phyloP scores from a whole-genome alignment of 92 coral and sea anemone species.

The Montipora capitata region DNA sequence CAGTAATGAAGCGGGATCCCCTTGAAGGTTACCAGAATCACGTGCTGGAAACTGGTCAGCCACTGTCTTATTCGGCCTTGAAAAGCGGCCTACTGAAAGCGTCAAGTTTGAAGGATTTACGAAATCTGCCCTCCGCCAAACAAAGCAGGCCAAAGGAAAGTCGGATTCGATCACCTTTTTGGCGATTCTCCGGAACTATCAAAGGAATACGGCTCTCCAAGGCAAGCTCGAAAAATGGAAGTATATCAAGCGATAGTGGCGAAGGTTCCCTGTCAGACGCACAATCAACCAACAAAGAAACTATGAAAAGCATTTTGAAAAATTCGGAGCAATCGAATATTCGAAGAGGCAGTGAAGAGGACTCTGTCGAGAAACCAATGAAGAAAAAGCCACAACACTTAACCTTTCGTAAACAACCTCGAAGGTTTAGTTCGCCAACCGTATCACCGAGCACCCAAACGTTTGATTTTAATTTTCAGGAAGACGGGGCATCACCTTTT shows the following conservation, averaged over 20 bases:
- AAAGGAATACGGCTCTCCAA: conserved; percentile 28
- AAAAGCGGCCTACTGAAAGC: conserved; percentile 35
- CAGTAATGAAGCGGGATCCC: conserved; percentile 40
- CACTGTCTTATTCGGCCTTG: conserved; percentile 38
- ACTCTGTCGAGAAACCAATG: background rate
- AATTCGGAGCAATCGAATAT: background rate
- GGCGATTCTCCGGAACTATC: conserved; percentile 32
- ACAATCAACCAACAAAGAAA: conserved; percentile 22
- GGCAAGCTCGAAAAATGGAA: conserved; percentile 19
- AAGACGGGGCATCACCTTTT: background rate
- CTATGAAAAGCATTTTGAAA: conserved; percentile 8
- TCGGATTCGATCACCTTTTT: conserved; percentile 38
- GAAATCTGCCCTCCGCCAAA: conserved; percentile 7
- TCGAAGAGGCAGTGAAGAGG: background rate
- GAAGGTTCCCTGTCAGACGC: conserved; percentile 50
- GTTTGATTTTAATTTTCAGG: background rate
- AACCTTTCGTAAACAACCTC: conserved; percentile 48
- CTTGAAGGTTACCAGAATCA: conserved; percentile 1
- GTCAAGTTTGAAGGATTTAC: conserved; percentile 40
- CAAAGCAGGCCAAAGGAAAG: conserved; percentile 18
- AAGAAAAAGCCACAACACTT: conserved; percentile 31
- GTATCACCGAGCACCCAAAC: conserved; percentile 36
- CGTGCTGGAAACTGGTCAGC: conserved; percentile 10
- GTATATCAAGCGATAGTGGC: conserved; percentile 57
- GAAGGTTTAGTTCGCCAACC: conserved; percentile 44